These are phyloP conservation scores for Crossaster papposus DNA, from an alignment of 53 echinoderm and acorn worm species.

Conservation along the genomic window DNA sequence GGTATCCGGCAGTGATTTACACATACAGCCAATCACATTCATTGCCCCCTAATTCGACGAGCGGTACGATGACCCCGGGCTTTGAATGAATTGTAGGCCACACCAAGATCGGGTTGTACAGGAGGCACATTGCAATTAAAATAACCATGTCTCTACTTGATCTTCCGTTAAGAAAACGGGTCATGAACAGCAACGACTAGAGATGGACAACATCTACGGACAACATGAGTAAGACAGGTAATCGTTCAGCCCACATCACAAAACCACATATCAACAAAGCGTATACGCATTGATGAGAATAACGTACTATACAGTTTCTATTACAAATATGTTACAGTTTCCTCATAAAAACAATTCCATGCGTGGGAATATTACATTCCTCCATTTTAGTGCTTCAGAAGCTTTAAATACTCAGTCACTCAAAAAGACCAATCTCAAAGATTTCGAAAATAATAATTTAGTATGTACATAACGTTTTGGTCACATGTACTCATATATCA, in stretches of 20 bases:
- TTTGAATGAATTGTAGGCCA: too few relatives aligned
- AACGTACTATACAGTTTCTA: background rate
- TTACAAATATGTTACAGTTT: background rate
- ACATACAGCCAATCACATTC: background rate
- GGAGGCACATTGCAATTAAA: too few relatives aligned
- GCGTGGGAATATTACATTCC: background rate
- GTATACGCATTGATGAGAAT: background rate
- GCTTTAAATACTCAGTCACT: slow-evolving; percentile 9
- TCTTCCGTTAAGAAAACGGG: too few relatives aligned
- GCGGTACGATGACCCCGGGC: too few relatives aligned
- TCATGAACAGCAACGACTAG: too few relatives aligned
- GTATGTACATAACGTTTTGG: slow-evolving; percentile 58
- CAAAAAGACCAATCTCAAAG: slow-evolving; percentile 27
- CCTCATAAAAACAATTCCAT: background rate
- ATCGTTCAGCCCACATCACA: too few relatives aligned
- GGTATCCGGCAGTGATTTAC: background rate
- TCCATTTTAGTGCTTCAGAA: slow-evolving; percentile 7
- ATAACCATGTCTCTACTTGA: too few relatives aligned
- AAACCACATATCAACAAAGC: too few relatives aligned
- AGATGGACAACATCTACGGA: too few relatives aligned
- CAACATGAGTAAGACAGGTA: too few relatives aligned
- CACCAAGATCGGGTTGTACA: too few relatives aligned
- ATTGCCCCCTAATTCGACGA: background rate
- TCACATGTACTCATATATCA: slow-evolving; percentile 50
- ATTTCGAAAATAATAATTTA: slow-evolving; percentile 39